phyloP scores from a whole-genome alignment of 2,113 vertebrate genomes.

The Eleginops maclovinus region DNA sequence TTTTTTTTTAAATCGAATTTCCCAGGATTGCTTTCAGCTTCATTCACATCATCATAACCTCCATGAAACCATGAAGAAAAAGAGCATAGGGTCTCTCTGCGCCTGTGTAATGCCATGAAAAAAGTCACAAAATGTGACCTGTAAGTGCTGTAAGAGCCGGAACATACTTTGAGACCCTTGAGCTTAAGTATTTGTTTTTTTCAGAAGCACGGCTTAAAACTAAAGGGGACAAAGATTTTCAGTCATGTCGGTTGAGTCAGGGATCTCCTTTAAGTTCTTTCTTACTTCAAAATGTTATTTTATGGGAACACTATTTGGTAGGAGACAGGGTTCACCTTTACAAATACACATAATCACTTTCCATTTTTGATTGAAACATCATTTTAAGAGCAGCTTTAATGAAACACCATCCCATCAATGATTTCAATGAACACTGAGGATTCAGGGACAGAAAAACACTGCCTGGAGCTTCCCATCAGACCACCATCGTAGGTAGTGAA shows the following conservation, averaged over 20 bases:
- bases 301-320: no score
- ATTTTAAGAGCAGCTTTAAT: neutral
- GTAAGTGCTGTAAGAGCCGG: no score
- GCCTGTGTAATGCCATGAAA: neutral
- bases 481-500: constrained; percentile 50
- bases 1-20: neutral
- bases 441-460: constrained; percentile 1
- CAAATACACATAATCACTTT: no score
- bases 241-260: no score
- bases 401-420: neutral
- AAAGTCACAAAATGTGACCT: neutral
- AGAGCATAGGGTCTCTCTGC: neutral
- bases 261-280: no score
- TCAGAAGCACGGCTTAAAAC: no score
- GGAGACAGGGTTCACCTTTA: no score
- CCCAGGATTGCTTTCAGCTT: neutral
- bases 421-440: neutral
- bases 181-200: no score
- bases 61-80: neutral
- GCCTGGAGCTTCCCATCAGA: constrained; percentile 26
- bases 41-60: neutral
- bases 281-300: no score
- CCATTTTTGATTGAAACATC: no score
- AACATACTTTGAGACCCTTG: no score
- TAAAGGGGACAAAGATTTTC: no score